Evolutionary conservation across 1,140 invertebrate genomes (phyloP), one percentile per base, ranked within the genome.

Genomic region (Pseudomyrmex pallidus): DNA sequence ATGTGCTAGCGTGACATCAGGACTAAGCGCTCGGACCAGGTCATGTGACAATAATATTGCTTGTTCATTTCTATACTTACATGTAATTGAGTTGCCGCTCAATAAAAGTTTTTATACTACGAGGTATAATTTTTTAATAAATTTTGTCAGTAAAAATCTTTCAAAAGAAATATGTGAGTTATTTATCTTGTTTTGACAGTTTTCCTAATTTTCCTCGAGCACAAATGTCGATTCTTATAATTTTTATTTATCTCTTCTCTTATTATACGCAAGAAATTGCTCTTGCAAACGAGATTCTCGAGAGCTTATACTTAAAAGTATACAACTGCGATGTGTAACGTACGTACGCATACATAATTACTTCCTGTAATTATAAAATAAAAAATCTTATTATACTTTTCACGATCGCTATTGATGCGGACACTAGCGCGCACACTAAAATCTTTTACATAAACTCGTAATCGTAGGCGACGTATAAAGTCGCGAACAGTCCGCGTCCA

Each of bases 401-500:
- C 35, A 35, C 7, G 35, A 74, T 66, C 5, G 20, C 12, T 50
- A 56, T 56, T 64, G 12, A 0, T 13, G 25, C 54, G 63, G 59
- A n/a, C 35, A 17, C 35, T 46, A 73, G 13, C 44, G 72, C 52
- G 61, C 17, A 72, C 25, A 12, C 35, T 35, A 64, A 48, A 66
- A 66, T 68, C 54, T 78, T 52, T 22, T 62, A n/a, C 44, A 17
- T 56, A 68, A 63, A 76, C 25, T 52, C 67, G 22, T 17, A 9
- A n/a, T 72, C 90, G 93, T 94, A 92, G 93, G 94, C 93, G 93
- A 93, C 84, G 91, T 94, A 94, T 94, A 94, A 94, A 94, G 92
- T 90, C 91, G 85, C 84, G 83, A 67, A 84, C 84, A 77, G 85
- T 89, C 84, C 89, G 90, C 91, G 91, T 93, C 90, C 91, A 82